These are phyloP conservation scores for Nycticebus coucang DNA, from an alignment of 2,113 vertebrate genomes.

Conservation along the genomic window DNA sequence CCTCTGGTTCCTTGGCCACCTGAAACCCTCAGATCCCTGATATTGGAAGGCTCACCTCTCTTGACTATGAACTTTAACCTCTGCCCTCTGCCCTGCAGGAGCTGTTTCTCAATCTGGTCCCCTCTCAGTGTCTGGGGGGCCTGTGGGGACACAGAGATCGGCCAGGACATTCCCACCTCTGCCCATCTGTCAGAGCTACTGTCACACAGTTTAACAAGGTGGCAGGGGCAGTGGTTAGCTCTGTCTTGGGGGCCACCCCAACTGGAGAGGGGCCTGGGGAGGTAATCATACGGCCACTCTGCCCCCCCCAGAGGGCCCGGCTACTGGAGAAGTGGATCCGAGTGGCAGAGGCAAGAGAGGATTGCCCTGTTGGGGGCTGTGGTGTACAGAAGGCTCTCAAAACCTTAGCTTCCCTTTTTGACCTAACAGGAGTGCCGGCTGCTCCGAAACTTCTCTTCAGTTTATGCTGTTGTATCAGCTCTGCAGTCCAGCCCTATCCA, in stretches of 20 bases:
- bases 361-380: background rate
- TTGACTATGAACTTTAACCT: constrained; percentile 53
- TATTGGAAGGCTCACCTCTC: constrained; percentile 6
- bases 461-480: constrained; percentile 92
- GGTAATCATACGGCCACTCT: constrained; percentile 81
- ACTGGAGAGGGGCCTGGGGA: constrained; percentile 65
- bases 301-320: constrained; percentile 90
- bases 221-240: constrained; percentile 90
- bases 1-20: constrained; percentile 42
- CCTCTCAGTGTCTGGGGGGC: constrained; percentile 93
- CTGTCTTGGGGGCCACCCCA: constrained; percentile 87
- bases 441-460: constrained; percentile 93
- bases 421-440: constrained; percentile 88
- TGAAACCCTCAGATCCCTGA: constrained; percentile 40
- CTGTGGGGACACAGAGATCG: constrained; percentile 94
- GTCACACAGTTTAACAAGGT: constrained; percentile 93
- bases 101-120: constrained; percentile 92
- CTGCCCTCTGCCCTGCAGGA: constrained; percentile 83
- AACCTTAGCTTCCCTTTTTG: constrained; percentile 29
- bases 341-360: constrained; percentile 89
- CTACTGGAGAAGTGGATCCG: constrained; percentile 95
- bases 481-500: constrained; percentile 93
- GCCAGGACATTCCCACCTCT: constrained; percentile 89
- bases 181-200: constrained; percentile 92
- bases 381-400: constrained; percentile 83